These are phyloP conservation scores for Clinocottus analis DNA, from an alignment of 2,113 vertebrate genomes.

Conservation along the genomic window DNA sequence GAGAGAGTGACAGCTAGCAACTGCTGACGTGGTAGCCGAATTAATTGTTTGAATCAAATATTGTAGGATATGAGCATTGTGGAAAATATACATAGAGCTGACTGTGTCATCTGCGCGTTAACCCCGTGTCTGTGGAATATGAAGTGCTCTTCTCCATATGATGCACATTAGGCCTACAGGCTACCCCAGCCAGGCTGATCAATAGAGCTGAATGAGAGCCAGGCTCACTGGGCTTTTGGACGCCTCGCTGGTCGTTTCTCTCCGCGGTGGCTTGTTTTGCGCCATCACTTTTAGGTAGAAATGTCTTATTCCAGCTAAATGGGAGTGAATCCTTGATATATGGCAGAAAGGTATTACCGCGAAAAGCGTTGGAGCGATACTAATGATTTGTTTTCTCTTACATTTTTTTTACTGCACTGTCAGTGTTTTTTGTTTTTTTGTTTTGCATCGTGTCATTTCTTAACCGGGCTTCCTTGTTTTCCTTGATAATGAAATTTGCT, in stretches of 20 bases:
- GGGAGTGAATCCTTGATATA: constrained; percentile 26
- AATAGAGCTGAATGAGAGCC: constrained; percentile 64
- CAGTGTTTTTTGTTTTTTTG: constrained; percentile 42
- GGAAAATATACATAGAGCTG: constrained; percentile 6
- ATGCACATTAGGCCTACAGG: constrained; percentile 55
- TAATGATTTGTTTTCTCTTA: constrained; percentile 50
- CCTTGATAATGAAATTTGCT: constrained; percentile 44
- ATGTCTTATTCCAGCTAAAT: constrained; percentile 22
- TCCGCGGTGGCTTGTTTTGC: constrained; percentile 47
- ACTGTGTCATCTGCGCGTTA: constrained; percentile 19
- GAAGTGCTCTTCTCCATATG: constrained; percentile 51
- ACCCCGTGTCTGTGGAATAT: constrained; percentile 30
- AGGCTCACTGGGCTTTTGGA: constrained; percentile 45
- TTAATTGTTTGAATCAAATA: constrained; percentile 17
- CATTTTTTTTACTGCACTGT: constrained; percentile 30
- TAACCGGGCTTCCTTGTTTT: constrained; percentile 9
- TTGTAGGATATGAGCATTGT: background rate
- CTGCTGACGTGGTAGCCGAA: constrained; percentile 31
- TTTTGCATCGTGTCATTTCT: constrained; percentile 34
- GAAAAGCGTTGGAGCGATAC: constrained; percentile 41
- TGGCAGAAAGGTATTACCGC: constrained; percentile 16
- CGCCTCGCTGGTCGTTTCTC: constrained; percentile 48
- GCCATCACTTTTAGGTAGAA: constrained; percentile 22
- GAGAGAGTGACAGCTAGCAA: constrained; percentile 32
- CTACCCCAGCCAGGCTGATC: constrained; percentile 52